Percentiles rank a stretch among this genome's conserved stretches.
Evolutionary conservation across 2,113 vertebrate species (phyloP).

Genomic region (Zonotrichia leucophrys): DNA sequence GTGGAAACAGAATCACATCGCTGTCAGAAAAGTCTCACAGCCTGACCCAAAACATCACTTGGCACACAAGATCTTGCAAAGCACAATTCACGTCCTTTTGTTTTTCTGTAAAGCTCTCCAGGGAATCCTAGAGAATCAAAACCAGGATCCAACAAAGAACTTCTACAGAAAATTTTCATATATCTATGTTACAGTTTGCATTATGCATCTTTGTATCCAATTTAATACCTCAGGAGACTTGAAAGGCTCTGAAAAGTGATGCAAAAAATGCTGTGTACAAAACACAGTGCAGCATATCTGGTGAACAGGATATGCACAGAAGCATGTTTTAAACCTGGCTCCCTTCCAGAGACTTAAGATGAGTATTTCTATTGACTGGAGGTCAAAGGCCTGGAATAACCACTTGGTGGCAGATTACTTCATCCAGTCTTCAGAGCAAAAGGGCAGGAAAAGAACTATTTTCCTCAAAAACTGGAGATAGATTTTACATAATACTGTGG

Average conservation of each 20-base stretch:
- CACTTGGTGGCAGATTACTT: neutral
- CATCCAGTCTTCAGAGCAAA: neutral
- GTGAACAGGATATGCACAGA: neutral
- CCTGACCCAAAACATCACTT: neutral
- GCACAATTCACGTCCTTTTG: neutral
- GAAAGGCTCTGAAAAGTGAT: neutral
- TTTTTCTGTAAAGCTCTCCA: neutral
- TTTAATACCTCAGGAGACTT: neutral
- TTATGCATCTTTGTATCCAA: neutral
- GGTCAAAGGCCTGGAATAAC: constrained; percentile 26
- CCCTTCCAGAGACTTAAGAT: neutral
- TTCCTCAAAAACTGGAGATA: neutral
- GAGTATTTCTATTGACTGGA: neutral
- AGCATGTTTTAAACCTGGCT: neutral
- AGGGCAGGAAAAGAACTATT: neutral
- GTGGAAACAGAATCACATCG: neutral
- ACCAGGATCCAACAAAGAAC: neutral
- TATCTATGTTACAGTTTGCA: accelerated
- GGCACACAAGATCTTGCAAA: neutral
- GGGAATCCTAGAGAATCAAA: neutral
- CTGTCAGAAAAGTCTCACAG: neutral
- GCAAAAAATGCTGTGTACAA: neutral
- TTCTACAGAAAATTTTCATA: neutral
- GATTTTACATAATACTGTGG: neutral
- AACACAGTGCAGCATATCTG: neutral